phyloP scores from a whole-genome alignment of 2,888 invertebrate species.

The Sclerodermus sp. region DNA sequence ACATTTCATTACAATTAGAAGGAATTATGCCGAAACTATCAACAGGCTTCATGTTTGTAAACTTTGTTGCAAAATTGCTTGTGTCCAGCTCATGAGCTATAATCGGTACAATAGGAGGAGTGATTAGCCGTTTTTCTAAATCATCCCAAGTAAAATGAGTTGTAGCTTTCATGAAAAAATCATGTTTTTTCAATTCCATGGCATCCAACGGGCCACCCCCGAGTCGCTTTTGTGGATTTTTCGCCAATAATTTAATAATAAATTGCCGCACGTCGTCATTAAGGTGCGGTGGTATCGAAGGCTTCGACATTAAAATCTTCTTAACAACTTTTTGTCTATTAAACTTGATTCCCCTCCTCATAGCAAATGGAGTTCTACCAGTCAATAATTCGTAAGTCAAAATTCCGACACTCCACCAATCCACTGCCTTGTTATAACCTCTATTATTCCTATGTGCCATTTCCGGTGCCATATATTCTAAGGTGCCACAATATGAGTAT shows the following conservation, averaged over 20 bases:
- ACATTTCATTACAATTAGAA: constrained; percentile 80
- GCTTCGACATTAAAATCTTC: constrained; percentile 85
- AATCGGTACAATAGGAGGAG: constrained; percentile 87
- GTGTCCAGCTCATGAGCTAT: constrained; percentile 86
- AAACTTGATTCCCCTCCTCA: constrained; percentile 91
- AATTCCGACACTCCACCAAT: constrained; percentile 99
- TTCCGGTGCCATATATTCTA: constrained; percentile 97
- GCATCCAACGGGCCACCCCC: constrained; percentile 86
- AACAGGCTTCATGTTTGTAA: constrained; percentile 87
- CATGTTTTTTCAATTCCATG: constrained; percentile 84
- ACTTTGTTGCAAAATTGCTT: constrained; percentile 95
- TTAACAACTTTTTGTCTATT: constrained; percentile 92
- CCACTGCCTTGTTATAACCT: constrained; percentile 96
- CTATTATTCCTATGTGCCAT: constrained; percentile 77
- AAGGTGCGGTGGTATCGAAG: constrained; percentile 84
- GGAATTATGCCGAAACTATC: constrained; percentile 92
- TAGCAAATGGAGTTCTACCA: constrained; percentile 96
- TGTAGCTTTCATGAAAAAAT: constrained; percentile 73
- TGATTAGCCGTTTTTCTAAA: constrained; percentile 73
- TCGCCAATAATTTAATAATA: constrained; percentile 80
- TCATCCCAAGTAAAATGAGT: constrained; percentile 69
- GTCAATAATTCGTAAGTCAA: constrained; percentile 94
- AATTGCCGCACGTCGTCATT: constrained; percentile 76
- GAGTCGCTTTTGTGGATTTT: constrained; percentile 85
- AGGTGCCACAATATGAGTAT: constrained; percentile 97